A percentile compares a stretch with the other conserved stretches of the same genome.
Evolutionary conservation across 2,797 vertebrate genomes (phyloP).

Genomic region (Graptemys geographica): DNA sequence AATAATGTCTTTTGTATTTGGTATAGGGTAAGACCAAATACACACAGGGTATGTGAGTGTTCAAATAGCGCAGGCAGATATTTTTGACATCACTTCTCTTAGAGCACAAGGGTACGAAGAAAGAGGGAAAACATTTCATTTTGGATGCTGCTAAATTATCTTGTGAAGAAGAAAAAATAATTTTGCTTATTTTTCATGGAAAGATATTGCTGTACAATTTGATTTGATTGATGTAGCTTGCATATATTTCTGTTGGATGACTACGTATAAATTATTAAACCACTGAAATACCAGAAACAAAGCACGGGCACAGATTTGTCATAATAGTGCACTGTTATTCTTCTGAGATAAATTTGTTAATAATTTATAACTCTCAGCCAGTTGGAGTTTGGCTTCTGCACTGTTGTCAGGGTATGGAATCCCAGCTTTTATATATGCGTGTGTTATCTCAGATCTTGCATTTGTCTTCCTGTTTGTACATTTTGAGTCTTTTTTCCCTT

Average conservation of each 20-base stretch:
- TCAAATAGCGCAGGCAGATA: no score
- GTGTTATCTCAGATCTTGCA: slow-evolving; percentile 61
- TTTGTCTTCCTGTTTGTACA: slow-evolving; percentile 63
- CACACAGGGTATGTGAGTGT: no score
- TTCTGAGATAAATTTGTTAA: slow-evolving; percentile 75
- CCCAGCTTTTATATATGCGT: slow-evolving; percentile 50
- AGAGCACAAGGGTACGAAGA: slow-evolving; percentile 18
- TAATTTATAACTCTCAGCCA: slow-evolving; percentile 67
- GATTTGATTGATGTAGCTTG: slow-evolving; percentile 70
- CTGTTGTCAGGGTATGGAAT: slow-evolving; percentile 61
- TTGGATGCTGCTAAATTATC: slow-evolving; percentile 1
- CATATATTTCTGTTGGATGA: slow-evolving; percentile 57
- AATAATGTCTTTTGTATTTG: no score
- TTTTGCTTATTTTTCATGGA: slow-evolving; percentile 5
- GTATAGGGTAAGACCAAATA: no score
- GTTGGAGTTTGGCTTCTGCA: slow-evolving; percentile 49
- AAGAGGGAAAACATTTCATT: slow-evolving; percentile 45
- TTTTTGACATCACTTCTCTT: no score
- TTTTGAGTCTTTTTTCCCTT: background rate
- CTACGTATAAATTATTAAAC: slow-evolving; percentile 62
- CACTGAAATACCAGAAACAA: slow-evolving; percentile 48
- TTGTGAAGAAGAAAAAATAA: background rate
- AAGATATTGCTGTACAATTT: slow-evolving; percentile 67
- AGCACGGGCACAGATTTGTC: slow-evolving; percentile 56
- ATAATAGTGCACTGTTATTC: slow-evolving; percentile 41